phyloP scores from a whole-genome alignment of 2,113 vertebrate genomes.

The Cyanocitta stelleri region DNA sequence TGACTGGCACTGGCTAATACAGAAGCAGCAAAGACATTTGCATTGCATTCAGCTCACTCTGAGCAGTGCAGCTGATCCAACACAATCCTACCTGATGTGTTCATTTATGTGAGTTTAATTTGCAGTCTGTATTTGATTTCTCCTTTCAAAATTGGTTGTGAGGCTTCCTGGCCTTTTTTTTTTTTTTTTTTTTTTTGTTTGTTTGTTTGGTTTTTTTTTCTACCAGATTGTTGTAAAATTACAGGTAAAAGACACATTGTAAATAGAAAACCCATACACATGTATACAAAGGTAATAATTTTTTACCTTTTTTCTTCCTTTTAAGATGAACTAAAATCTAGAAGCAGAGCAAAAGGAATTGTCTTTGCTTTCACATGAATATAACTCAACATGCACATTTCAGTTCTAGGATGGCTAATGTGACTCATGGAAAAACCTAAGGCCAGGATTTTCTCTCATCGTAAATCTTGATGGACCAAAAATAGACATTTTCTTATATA shows the following conservation, averaged over 20 bases:
- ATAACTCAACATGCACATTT: not conserved
- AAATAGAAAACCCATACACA: not conserved
- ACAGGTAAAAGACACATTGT: not conserved
- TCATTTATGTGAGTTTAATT: not conserved
- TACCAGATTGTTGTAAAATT: not conserved
- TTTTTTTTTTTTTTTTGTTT: not conserved
- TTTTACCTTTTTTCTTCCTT: not conserved
- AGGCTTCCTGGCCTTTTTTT: not conserved
- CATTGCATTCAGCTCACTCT: not conserved
- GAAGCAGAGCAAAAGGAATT: not conserved
- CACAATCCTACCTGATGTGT: not conserved
- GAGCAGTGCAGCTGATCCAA: not conserved
- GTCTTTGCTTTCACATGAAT: not conserved
- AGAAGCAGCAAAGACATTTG: not conserved
- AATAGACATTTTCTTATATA: not conserved
- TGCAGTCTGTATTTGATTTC: not conserved
- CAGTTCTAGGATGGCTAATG: not conserved
- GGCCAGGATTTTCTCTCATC: not conserved
- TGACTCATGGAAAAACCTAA: not conserved
- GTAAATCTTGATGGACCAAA: not conserved
- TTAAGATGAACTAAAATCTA: not conserved
- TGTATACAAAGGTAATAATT: not conserved
- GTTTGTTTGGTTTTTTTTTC: not conserved
- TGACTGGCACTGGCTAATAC: not conserved
- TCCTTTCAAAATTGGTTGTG: not conserved